phyloP scores from a whole-genome alignment of 2,888 invertebrate genomes.

The Stratiomys singularior region DNA sequence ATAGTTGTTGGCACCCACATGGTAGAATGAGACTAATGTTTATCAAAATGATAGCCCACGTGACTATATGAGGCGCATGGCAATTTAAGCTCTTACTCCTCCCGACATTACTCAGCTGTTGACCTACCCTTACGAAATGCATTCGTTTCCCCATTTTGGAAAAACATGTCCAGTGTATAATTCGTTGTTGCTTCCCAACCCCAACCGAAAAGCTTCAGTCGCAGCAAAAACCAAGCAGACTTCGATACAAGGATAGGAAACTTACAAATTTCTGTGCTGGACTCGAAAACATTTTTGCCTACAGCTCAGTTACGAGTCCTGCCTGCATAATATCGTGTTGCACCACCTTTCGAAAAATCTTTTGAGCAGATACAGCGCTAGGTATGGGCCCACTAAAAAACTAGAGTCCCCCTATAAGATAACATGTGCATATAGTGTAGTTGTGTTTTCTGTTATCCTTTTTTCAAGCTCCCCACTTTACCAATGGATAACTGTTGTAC shows the following conservation, averaged over 20 bases:
- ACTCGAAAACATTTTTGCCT: conserved; percentile 7
- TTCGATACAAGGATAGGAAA: conserved; percentile 9
- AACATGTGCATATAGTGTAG: conserved; percentile 14
- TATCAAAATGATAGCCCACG: conserved; percentile 25
- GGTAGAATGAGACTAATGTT: conserved; percentile 19
- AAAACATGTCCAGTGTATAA: background rate
- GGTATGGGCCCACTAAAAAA: background rate
- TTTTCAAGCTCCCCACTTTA: conserved; percentile 5
- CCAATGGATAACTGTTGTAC: background rate
- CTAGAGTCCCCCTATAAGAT: background rate
- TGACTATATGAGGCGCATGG: conserved; percentile 13
- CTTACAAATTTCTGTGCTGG: too few species aligned
- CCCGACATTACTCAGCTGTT: background rate
- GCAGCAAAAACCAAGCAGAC: background rate
- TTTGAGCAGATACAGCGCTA: background rate
- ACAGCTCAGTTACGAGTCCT: conserved; percentile 24
- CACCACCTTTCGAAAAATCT: background rate
- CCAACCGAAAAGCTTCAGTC: background rate
- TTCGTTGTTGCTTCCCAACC: background rate
- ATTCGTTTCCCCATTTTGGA: conserved; percentile 24
- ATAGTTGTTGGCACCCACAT: too few species aligned
- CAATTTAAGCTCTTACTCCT: background rate
- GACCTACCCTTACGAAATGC: background rate
- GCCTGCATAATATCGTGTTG: conserved; percentile 23
- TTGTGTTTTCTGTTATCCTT: conserved; percentile 37